phyloP scores from a whole-genome alignment of 1,140 invertebrate species.

The Drosophila nasuta region DNA sequence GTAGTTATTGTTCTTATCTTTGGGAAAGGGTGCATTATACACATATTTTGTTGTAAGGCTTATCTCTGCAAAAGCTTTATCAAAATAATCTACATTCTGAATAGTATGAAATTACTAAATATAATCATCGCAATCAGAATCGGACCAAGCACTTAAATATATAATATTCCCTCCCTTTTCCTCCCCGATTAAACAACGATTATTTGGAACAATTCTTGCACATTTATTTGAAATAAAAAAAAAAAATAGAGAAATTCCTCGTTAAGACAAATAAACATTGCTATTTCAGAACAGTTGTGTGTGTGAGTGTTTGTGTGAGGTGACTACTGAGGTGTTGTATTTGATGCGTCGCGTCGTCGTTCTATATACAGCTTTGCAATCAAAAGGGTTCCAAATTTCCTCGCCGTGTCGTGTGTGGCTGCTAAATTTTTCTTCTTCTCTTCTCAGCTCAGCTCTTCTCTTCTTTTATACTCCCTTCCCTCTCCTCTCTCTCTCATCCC shows the following conservation, averaged over 20 bases:
- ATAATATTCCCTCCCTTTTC: not conserved
- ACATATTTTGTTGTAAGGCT: too few species aligned
- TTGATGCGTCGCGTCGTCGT: slow-evolving; percentile 25
- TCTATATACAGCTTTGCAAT: slow-evolving; percentile 57
- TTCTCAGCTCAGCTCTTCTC: not conserved
- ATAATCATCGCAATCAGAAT: too few species aligned
- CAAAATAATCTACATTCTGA: too few species aligned
- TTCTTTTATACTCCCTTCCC: too few species aligned
- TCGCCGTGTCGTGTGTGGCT: too few species aligned
- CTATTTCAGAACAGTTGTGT: slow-evolving; percentile 42
- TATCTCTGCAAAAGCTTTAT: too few species aligned
- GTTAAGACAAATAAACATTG: slow-evolving; percentile 62
- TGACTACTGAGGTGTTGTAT: slow-evolving; percentile 47
- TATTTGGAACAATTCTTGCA: slow-evolving; percentile 45
- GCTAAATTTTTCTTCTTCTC: not conserved
- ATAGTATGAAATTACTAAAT: too few species aligned
- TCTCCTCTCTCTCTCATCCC: too few species aligned
- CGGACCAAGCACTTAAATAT: not conserved
- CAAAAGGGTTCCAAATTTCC: not conserved
- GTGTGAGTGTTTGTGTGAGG: slow-evolving; percentile 10
- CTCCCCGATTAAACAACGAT: not conserved
- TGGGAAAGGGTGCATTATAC: too few species aligned
- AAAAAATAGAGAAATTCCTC: slow-evolving; percentile 27
- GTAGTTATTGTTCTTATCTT: too few species aligned
- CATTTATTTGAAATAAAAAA: slow-evolving; percentile 50